Evolutionary conservation across 2,113 vertebrate species (phyloP).

Genomic region (Macheiramphus alcinus): DNA sequence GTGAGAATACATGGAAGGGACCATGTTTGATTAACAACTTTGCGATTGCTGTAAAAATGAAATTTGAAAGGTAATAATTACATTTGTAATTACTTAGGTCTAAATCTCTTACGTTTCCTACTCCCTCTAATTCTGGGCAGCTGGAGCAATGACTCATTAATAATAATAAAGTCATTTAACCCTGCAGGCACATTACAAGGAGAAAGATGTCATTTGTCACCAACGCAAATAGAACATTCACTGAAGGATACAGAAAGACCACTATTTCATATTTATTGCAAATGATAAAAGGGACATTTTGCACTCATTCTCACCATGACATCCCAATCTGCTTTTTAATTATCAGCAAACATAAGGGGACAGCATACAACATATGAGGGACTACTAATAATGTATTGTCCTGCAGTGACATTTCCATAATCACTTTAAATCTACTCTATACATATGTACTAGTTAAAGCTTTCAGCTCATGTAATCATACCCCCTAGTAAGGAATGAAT

Average conservation of each 20-base stretch:
- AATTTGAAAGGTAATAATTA: constrained; percentile 84
- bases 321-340: constrained; percentile 69
- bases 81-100: constrained; percentile 82
- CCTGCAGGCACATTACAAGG: constrained; percentile 78
- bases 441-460: constrained; percentile 39
- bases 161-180: constrained; percentile 89
- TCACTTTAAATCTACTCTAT: constrained; percentile 40
- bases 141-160: constrained; percentile 78
- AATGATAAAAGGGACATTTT: constrained; percentile 57
- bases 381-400: constrained; percentile 50
- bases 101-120: constrained; percentile 73
- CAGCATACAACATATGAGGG: constrained; percentile 24
- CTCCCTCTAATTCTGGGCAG: constrained; percentile 57
- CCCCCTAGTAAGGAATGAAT: constrained; percentile 33
- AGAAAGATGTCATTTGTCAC: constrained; percentile 80
- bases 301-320: constrained; percentile 54
- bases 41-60: constrained; percentile 51
- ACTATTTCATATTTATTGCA: constrained; percentile 74
- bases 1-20: not conserved
- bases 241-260: constrained; percentile 69
- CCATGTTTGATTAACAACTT: constrained; percentile 60
- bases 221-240: constrained; percentile 73
- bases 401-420: constrained; percentile 58
- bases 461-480: constrained; percentile 38
- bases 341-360: constrained; percentile 66